Percentiles rank a stretch among this genome's conserved stretches.
Evolutionary conservation across 2,113 vertebrate genomes (phyloP).

Genomic region (Apteryx owenii): DNA sequence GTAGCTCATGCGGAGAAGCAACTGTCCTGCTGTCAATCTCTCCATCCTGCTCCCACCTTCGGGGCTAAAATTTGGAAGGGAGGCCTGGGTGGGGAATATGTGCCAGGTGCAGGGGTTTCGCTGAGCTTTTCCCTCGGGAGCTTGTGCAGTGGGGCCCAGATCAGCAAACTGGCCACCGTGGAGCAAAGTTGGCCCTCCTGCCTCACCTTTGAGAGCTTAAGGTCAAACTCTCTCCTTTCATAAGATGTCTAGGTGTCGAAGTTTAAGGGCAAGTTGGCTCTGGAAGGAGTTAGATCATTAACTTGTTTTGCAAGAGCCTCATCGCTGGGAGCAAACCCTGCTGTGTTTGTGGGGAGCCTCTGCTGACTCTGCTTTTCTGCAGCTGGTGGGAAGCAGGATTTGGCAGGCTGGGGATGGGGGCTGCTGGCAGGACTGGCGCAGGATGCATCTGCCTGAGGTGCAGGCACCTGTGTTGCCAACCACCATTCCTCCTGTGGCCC

Average conservation of each 20-base stretch:
- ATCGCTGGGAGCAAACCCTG: not conserved
- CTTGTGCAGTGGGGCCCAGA: rapidly evolving
- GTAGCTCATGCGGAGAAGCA: not conserved
- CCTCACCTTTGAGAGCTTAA: not conserved
- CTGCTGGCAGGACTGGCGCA: too few relatives aligned
- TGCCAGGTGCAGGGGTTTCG: not conserved
- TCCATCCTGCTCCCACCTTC: not conserved
- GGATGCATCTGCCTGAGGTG: too few relatives aligned
- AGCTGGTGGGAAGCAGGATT: not conserved
- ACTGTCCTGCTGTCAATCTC: not conserved
- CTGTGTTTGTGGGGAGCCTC: not conserved
- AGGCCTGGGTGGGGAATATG: too few relatives aligned
- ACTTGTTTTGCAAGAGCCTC: conserved; percentile 22
- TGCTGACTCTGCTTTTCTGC: not conserved
- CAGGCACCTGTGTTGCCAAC: too few relatives aligned
- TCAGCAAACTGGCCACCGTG: rapidly evolving
- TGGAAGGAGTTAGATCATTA: conserved; percentile 43
- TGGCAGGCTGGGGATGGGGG: too few relatives aligned
- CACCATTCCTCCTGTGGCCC: too few relatives aligned
- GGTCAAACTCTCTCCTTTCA: conserved; percentile 13
- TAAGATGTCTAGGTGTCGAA: not conserved
- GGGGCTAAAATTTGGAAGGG: not conserved
- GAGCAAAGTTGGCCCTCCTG: not conserved
- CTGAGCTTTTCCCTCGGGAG: rapidly evolving
- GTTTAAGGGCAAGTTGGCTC: conserved; percentile 28